Evolutionary conservation across 2,797 vertebrate genomes (phyloP).

Genomic region (Siniperca undulata): DNA sequence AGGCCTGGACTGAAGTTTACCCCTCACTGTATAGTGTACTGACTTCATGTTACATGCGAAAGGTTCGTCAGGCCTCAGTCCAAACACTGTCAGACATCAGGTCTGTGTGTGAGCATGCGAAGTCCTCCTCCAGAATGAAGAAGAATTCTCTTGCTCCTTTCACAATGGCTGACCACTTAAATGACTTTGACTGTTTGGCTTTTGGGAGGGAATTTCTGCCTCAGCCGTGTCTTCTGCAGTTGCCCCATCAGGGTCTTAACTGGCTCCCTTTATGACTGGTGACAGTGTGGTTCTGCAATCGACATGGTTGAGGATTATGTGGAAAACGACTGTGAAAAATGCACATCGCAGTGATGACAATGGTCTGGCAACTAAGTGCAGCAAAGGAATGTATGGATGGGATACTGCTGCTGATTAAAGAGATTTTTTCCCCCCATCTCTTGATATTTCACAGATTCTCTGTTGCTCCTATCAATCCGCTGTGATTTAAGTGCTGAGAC

Average conservation of each 20-base stretch:
- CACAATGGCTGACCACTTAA: constrained; percentile 36
- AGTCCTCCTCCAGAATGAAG: constrained; percentile 15
- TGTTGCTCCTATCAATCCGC: constrained; percentile 52
- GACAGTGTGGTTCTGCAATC: constrained; percentile 52
- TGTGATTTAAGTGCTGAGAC: constrained; percentile 59
- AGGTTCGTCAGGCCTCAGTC: constrained; percentile 28
- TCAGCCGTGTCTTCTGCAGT: constrained; percentile 23
- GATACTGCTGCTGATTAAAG: constrained; percentile 78
- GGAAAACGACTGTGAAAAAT: constrained; percentile 62
- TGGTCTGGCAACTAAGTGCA: constrained; percentile 68
- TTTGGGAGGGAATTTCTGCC: constrained; percentile 40
- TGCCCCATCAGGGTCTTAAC: constrained; percentile 37
- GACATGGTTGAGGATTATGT: constrained; percentile 50
- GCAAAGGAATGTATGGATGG: constrained; percentile 64
- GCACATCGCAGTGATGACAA: constrained; percentile 71
- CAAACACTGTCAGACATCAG: constrained; percentile 62
- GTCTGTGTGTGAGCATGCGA: constrained; percentile 4
- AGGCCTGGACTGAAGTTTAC: constrained; percentile 42
- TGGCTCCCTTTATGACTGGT: constrained; percentile 45
- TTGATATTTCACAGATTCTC: constrained; percentile 65
- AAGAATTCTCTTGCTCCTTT: constrained; percentile 7
- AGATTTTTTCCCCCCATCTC: constrained; percentile 16
- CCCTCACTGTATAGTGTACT: constrained; percentile 28
- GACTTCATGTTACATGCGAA: constrained; percentile 69
- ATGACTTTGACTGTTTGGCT: constrained; percentile 48